phyloP scores from a whole-genome alignment of 2,888 invertebrate species.

The Eueremaeus valkanovi region DNA sequence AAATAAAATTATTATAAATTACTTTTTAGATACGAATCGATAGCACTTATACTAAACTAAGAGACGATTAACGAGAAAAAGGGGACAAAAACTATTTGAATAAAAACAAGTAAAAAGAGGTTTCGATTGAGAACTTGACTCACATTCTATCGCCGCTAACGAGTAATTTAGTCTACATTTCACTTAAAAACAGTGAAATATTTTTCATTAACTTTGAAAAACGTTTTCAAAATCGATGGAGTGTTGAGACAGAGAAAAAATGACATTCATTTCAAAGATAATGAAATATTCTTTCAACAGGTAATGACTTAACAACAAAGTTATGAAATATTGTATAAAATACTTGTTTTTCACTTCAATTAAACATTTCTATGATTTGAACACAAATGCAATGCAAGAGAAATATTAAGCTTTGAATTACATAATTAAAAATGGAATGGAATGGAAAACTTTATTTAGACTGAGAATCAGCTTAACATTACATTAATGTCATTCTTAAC shows the following conservation, averaged over 20 bases:
- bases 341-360: no score
- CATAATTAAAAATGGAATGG: no score
- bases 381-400: no score
- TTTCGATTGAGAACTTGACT: slow-evolving; percentile 4
- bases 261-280: background rate
- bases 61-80: slow-evolving; percentile 6
- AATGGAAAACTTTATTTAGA: no score
- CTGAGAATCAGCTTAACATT: no score
- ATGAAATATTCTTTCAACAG: no score
- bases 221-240: background rate
- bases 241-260: background rate
- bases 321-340: no score
- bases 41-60: background rate
- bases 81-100: background rate
- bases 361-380: no score
- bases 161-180: slow-evolving; percentile 1
- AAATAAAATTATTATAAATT: background rate
- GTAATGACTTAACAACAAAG: no score
- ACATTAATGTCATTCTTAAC: no score
- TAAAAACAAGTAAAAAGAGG: background rate
- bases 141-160: background rate
- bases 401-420: no score
- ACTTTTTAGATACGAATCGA: background rate
- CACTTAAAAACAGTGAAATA: background rate
- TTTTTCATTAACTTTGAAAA: background rate